Evolutionary conservation across 2,888 invertebrate species (phyloP).

Genomic region (Pseudococcus viburni): DNA sequence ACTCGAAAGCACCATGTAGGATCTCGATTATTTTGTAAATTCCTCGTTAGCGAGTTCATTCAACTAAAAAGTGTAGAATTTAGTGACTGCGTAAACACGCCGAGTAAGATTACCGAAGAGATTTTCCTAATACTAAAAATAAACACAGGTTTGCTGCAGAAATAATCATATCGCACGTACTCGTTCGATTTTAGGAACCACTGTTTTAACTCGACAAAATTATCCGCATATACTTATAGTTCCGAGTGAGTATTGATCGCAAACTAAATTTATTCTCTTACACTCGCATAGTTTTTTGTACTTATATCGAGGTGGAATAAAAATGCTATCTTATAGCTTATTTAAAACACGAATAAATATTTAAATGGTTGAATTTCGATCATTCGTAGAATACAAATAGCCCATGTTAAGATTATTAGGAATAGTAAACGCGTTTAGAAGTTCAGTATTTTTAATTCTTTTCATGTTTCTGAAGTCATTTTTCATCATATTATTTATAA

Average conservation of each 20-base stretch:
- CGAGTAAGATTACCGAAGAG: constrained; percentile 13
- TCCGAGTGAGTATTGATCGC: constrained; percentile 55
- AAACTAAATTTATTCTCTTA: constrained; percentile 54
- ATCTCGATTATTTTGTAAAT: constrained; percentile 2
- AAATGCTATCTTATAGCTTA: constrained; percentile 50
- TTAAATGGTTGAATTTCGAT: constrained; percentile 51
- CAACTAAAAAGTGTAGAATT: background rate
- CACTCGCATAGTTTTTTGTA: constrained; percentile 37
- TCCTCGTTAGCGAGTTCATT: constrained; percentile 11
- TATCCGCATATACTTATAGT: constrained; percentile 57
- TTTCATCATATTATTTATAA: background rate
- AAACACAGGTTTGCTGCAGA: background rate
- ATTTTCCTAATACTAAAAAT: constrained; percentile 30
- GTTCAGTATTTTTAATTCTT: background rate
- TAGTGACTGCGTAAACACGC: background rate
- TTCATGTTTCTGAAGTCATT: background rate
- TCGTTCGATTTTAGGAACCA: background rate
- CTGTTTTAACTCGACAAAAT: constrained; percentile 57
- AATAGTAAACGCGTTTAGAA: background rate
- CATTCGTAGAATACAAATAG: constrained; percentile 51
- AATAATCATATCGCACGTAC: background rate
- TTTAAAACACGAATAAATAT: constrained; percentile 52
- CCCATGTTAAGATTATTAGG: background rate
- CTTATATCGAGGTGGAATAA: background rate
- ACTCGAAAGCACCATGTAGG: background rate